Percentiles rank a stretch among this genome's conserved stretches.
Evolutionary conservation across 2,888 invertebrate genomes (phyloP).

Genomic region (Luperina nickerlii): DNA sequence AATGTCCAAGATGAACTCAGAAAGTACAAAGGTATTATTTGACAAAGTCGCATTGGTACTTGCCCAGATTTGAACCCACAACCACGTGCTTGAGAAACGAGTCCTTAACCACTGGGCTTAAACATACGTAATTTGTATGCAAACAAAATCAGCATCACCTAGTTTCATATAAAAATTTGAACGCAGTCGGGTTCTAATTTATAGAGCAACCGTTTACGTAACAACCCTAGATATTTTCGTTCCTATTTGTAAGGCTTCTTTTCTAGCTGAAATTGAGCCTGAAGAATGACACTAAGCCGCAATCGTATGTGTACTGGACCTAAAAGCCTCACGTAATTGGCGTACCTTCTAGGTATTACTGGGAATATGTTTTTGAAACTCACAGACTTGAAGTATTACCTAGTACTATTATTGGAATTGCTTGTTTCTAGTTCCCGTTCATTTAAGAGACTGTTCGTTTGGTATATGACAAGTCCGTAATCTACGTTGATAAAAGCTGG

Average conservation of each 20-base stretch:
- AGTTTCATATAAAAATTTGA: too few species aligned
- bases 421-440: not conserved
- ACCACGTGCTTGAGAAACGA: too few species aligned
- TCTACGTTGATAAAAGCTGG: not conserved
- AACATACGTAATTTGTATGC: too few species aligned
- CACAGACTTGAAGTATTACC: not conserved
- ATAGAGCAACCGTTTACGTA: not conserved
- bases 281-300: conserved; percentile 14
- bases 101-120: too few species aligned
- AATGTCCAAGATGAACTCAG: too few species aligned
- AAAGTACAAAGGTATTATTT: too few species aligned
- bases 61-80: not conserved
- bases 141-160: too few species aligned
- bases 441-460: not conserved
- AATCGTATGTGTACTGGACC: conserved; percentile 1
- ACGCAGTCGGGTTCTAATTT: not conserved
- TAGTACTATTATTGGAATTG: not conserved
- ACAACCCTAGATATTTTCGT: not conserved
- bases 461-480: not conserved
- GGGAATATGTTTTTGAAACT: not conserved
- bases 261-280: conserved; percentile 22
- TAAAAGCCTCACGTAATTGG: conserved; percentile 17
- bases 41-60: too few species aligned
- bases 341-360: not conserved
- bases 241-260: not conserved